Percentiles rank a stretch among this genome's conserved stretches.
Conservation (phyloP, 2,888 invertebrate species). For the Empis stercorea region DNA sequence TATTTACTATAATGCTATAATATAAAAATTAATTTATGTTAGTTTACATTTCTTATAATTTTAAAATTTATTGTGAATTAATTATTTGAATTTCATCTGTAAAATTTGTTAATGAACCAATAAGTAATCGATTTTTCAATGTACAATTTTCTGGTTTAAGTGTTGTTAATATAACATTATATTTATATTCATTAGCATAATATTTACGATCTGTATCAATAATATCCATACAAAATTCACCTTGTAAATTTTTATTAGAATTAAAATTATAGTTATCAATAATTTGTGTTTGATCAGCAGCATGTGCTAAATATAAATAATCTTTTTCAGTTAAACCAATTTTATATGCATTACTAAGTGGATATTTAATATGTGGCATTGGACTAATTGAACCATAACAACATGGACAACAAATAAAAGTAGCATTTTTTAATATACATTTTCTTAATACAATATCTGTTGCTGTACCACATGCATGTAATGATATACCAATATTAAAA, state of each 20-base stretch:
- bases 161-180: slow-evolving; percentile 60
- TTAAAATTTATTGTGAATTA: too few species aligned
- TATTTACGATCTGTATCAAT: slow-evolving; percentile 76
- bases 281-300: slow-evolving; percentile 84
- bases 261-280: slow-evolving; percentile 32
- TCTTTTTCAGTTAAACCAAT: slow-evolving; percentile 40
- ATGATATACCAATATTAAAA: slow-evolving; percentile 74
- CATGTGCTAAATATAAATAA: slow-evolving; percentile 72
- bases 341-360: slow-evolving; percentile 55
- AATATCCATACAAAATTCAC: slow-evolving; percentile 73
- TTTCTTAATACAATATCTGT: slow-evolving; percentile 82
- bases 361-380: slow-evolving; percentile 69
- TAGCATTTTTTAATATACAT: slow-evolving; percentile 61
- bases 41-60: too few species aligned
- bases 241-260: slow-evolving; percentile 44
- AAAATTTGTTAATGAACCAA: slow-evolving; percentile 18
- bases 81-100: neutral
- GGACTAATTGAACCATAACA: slow-evolving; percentile 83
- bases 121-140: slow-evolving; percentile 58
- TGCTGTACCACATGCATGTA: slow-evolving; percentile 92
- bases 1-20: too few species aligned
- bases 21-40: too few species aligned
- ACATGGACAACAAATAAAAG: slow-evolving; percentile 85
- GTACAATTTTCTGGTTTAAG: slow-evolving; percentile 73
- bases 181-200: slow-evolving; percentile 62